phyloP scores from a whole-genome alignment of 2,797 vertebrate species.

The Sitta carolinensis region DNA sequence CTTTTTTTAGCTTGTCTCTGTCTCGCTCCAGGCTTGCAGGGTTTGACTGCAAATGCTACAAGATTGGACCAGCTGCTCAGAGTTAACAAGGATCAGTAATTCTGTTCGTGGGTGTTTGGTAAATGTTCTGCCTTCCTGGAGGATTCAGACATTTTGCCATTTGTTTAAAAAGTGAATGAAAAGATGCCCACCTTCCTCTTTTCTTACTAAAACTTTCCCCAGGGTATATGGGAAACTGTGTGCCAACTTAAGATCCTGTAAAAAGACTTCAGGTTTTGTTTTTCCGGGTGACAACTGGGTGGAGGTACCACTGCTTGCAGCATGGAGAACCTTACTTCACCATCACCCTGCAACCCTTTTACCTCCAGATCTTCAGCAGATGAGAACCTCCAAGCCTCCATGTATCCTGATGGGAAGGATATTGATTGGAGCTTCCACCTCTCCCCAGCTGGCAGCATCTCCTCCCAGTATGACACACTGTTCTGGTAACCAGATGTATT shows the following conservation, averaged over 20 bases:
- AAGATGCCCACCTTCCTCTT: background rate
- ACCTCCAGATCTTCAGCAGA: background rate
- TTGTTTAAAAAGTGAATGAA: background rate
- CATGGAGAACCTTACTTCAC: background rate
- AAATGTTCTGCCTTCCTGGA: background rate
- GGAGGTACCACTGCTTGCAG: background rate
- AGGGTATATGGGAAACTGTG: background rate
- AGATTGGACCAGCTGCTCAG: rapidly evolving
- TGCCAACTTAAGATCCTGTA: background rate
- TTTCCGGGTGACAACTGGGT: background rate
- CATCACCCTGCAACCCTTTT: background rate
- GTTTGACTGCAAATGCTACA: background rate
- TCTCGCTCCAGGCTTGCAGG: background rate
- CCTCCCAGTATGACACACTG: background rate
- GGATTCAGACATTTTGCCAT: background rate
- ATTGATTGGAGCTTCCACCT: background rate
- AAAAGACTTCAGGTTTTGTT: background rate
- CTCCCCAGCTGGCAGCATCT: background rate
- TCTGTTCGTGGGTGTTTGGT: background rate
- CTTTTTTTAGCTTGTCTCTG: background rate
- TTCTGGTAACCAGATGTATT: background rate
- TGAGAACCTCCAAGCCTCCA: background rate
- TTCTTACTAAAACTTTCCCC: background rate
- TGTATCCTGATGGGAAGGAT: background rate
- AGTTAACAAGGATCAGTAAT: background rate